Evolutionary conservation across 2,888 invertebrate species (phyloP), one percentile per base, ranked within the genome.

Genomic region (Chrysina gloriosa): DNA sequence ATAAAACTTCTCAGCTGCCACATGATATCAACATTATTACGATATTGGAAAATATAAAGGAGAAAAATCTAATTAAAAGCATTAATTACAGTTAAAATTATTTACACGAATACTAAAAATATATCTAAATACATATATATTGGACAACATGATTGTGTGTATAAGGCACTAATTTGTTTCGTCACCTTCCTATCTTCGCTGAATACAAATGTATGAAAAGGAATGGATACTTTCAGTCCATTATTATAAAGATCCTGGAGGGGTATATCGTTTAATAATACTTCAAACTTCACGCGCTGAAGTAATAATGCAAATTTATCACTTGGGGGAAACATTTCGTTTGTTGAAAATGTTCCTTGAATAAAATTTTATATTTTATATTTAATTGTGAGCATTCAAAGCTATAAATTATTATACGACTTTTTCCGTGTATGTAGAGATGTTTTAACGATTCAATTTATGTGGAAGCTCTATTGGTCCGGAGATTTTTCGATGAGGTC

Each of bases 401-500:
- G 11, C 42, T 4, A 11, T 16, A 39, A 36, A 7, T 6, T 29
- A 54, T 16, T 54, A 29, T 11, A 54, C 14, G n/a, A 6, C 54
- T 50, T 6, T 7, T 42, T 5, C 19, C 5, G n/a, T 36, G 36
- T 36, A 36, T 36, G 36, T 14, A 14, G n/a, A 48, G 47, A 19
- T 48, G 29, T 47, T 11, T 47, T 64, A 25, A 48, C 31, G n/a
- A 31, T 48, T 48, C 34, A 63, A 48, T 27, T 50, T 23, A 25
- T 36, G 5, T 21, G 29, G 56, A 42, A 56, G 19, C 7, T 25
- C 72, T 74, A 79, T 69, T 77, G 78, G 65, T 80, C 80, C 48
- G 80, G 79, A 27, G 78, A 81, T 64, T 73, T 76, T 74, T 81
- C 80, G 65, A 80, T 81, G 25, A 77, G 77, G 69, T 82, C 80